Evolutionary conservation across 2,113 vertebrate species (phyloP).

Genomic region (Vidua macroura): DNA sequence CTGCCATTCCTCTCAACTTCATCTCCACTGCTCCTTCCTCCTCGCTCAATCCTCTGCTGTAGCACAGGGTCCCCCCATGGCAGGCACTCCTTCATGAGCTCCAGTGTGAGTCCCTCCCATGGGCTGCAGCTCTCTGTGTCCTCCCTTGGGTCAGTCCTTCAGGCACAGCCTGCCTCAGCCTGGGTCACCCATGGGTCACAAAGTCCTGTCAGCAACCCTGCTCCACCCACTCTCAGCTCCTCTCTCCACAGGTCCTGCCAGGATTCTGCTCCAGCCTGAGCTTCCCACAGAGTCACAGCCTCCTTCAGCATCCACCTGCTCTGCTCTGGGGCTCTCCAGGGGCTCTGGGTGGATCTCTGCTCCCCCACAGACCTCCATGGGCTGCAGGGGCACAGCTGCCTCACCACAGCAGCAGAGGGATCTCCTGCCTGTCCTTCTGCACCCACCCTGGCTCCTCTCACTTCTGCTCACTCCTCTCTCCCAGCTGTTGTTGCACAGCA

Average conservation of each 20-base stretch:
- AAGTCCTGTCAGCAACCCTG: neutral
- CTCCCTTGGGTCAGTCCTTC: neutral
- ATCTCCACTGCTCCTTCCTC: neutral
- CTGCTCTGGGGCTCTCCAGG: fast-evolving
- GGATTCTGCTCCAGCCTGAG: neutral
- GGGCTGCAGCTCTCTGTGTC: neutral
- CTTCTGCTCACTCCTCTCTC: neutral
- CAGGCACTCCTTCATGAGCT: neutral
- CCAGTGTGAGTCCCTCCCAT: neutral
- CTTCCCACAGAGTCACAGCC: neutral
- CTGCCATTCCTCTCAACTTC: neutral
- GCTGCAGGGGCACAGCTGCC: neutral
- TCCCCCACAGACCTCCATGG: neutral
- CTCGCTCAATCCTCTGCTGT: fast-evolving
- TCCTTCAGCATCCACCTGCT: fast-evolving
- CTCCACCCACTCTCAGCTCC: neutral
- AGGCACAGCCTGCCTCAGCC: neutral
- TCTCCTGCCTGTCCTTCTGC: neutral
- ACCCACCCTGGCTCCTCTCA: neutral
- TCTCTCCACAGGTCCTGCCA: neutral
- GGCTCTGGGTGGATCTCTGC: neutral
- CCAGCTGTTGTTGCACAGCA: neutral
- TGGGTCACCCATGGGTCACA: neutral
- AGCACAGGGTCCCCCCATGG: neutral
- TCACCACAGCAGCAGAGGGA: neutral